Conservation (phyloP, 1,140 invertebrate genomes). For the Ctenoplectra terminalis region DNA sequence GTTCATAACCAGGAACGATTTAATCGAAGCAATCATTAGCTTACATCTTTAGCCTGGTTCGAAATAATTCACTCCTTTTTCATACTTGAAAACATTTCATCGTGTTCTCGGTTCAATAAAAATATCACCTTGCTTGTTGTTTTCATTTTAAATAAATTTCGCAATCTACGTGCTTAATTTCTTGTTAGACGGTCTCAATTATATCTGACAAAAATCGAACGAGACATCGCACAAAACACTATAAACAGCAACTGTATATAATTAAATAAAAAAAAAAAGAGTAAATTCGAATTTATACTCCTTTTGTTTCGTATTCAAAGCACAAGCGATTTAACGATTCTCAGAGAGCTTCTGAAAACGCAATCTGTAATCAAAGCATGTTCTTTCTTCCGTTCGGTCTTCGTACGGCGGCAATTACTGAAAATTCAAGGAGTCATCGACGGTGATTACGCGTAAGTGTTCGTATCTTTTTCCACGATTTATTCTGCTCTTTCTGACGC, state of each 20-base stretch:
- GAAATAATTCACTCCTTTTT: too few relatives aligned
- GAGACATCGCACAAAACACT: background rate
- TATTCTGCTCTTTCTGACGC: background rate
- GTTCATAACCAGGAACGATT: too few relatives aligned
- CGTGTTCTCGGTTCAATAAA: too few relatives aligned
- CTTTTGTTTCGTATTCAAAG: background rate
- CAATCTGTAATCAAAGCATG: background rate
- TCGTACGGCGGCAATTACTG: background rate
- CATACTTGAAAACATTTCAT: too few relatives aligned
- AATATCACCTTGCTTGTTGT: too few relatives aligned
- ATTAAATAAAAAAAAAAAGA: background rate
- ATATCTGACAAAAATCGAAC: background rate
- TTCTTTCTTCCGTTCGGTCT: background rate
- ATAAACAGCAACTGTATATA: background rate
- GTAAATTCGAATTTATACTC: background rate
- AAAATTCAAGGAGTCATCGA: slow-evolving; percentile 4
- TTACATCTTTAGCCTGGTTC: too few relatives aligned
- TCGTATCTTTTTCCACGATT: slow-evolving; percentile 33
- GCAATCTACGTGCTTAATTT: too few relatives aligned
- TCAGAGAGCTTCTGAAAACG: background rate
- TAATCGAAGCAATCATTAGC: too few relatives aligned
- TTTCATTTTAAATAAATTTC: too few relatives aligned
- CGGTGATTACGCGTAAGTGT: background rate
- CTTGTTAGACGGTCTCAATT: background rate
- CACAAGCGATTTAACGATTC: background rate